Conservation (phyloP, 2,797 vertebrate genomes). For the Sebastes nivosus region DNA sequence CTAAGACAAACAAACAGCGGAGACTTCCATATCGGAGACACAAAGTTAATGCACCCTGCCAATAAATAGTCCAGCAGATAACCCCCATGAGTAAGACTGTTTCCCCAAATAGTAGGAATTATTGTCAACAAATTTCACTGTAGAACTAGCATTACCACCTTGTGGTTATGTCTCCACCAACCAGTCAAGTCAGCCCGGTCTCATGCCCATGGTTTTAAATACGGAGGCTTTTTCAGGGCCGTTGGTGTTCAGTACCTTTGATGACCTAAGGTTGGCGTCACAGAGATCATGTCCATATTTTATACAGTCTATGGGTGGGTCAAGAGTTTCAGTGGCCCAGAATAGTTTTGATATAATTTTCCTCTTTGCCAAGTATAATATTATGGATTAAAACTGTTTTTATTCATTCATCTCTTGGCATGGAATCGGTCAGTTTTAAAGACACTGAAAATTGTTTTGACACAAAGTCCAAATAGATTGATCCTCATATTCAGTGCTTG, state of each 20-base stretch:
- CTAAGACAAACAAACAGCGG: background rate
- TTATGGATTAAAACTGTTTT: background rate
- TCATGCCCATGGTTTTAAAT: too few relatives aligned
- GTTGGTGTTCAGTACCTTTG: too few relatives aligned
- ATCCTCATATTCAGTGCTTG: background rate
- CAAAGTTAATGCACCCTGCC: background rate
- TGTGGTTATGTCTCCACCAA: background rate
- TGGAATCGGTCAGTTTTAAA: background rate
- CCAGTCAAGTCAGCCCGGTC: too few relatives aligned
- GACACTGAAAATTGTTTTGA: background rate
- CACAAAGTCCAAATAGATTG: too few relatives aligned
- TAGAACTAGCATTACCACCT: background rate
- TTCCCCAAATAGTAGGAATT: background rate
- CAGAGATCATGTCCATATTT: too few relatives aligned
- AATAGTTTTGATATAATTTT: background rate
- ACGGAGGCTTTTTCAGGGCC: too few relatives aligned
- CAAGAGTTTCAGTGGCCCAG: too few relatives aligned
- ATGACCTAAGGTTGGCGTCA: too few relatives aligned
- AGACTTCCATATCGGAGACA: background rate
- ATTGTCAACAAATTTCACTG: background rate
- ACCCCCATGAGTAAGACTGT: background rate
- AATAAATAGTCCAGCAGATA: background rate
- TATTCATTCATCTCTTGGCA: background rate
- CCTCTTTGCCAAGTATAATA: background rate
- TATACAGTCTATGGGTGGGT: too few relatives aligned